Base-by-base conservation (phyloP, 2,888 invertebrate species). In the Augiades crinisus region DNA sequence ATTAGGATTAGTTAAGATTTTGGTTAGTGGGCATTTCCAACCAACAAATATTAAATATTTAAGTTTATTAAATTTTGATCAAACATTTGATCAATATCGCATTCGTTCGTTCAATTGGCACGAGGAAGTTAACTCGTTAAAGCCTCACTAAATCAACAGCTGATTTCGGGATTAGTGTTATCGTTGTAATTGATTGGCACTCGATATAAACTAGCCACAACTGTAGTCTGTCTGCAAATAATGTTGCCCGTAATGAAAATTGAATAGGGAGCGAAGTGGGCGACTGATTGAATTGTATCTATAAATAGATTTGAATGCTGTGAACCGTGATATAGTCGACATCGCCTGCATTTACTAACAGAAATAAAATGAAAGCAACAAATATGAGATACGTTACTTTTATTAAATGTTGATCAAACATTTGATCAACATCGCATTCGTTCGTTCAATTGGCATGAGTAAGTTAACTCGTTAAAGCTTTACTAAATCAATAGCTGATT, bases 301-400 rank as follows among this genome's bases (percentile, higher is more conserved):
- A 19, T 27, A 54, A 54, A 52, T 49, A 37, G 56, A 54, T 56
- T 56, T 58, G 53, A 54, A 58, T 54, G 34, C 44, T 47, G 50
- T 56, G 54, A 53, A 24, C 40, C 22, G 27, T 14, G 52, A 46
- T 53, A 56, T 50, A 17, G 56, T 43, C 13, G 34, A 37, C 44
- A 37, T 47, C 13, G 24, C 19, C 41, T 33, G 21, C 27, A 13
- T 31, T 4, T 43, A 3, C 30, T 12, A n/a, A n/a, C n/a, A n/a
- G n/a, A n/a, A n/a, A n/a, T n/a, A n/a, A n/a, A n/a, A n/a, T n/a
- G n/a, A n/a, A n/a, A n/a, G n/a, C n/a, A n/a, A n/a, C n/a, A n/a
- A n/a, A n/a, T n/a, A n/a, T n/a, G n/a, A n/a, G n/a, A n/a, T n/a
- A n/a, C n/a, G n/a, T 19, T 19, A 19, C 3, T 2, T 19, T 19